Evolutionary conservation across 1,140 invertebrate genomes (phyloP), one percentile per base, ranked within the genome.

Genomic region (Diachasma alloeum): DNA sequence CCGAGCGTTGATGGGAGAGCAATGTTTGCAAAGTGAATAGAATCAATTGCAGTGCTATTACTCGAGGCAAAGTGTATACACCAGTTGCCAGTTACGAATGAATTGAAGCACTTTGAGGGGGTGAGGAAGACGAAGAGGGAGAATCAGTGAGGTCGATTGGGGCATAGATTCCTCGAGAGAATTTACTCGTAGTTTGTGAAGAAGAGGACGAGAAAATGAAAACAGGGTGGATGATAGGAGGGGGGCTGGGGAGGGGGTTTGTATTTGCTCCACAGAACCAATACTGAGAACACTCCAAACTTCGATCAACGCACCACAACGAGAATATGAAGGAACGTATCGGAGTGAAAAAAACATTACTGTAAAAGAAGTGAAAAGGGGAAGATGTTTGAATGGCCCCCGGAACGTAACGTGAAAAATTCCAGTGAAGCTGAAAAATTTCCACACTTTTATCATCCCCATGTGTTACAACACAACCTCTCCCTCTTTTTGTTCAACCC

Each of bases 401-500:
- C 56, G 56, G 6, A 24, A 24, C 1, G 3, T 48, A 48, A 63
- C 56, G 17, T 24, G 17, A n/a, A 24, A 63, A 24, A 63, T 63
- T 22, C 56, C 56, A 63, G 24, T 19, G 22, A 24, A 63, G 10
- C 22, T 24, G 56, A 22, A 22, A 6, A 63, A 24, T 63, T 63
- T 63, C 4, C 22, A 22, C 24, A 24, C 22, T 22, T 4, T 53
- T 59, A 24, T 63, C 22, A 24, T 63, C 24, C 22, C 19, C 24
- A 24, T 2, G 17, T 63, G 56, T 63, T 24, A 3, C 17, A 22
- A 11, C 11, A 63, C n/a, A 19, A 63, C 24, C 56, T 63, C 13
- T 24, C 56, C 22, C 46, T 22, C 13, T 19, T 77, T 70, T 79
- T 71, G 68, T 77, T 70, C 37, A 72, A 44, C 42, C 42, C 63